Evolutionary conservation across 2,888 invertebrate species (phyloP).

Genomic region (Eustalomyia histrio): DNA sequence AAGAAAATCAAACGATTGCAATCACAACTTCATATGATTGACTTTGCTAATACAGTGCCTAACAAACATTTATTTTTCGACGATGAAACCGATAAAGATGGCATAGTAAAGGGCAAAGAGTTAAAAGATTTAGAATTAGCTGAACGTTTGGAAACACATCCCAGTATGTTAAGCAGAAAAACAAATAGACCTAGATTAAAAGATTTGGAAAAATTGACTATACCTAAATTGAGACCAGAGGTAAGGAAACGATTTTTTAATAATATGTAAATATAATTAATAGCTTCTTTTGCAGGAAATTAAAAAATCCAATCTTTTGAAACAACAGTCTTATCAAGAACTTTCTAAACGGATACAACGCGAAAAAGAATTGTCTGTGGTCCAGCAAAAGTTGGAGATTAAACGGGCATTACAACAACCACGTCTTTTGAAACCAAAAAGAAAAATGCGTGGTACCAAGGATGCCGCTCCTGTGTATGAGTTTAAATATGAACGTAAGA

Average conservation of each 20-base stretch:
- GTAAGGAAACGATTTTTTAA: constrained; percentile 69
- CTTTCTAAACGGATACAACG: constrained; percentile 87
- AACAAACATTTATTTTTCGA: constrained; percentile 92
- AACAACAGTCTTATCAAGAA: constrained; percentile 85
- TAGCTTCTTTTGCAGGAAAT: constrained; percentile 66
- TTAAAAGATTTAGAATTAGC: constrained; percentile 84
- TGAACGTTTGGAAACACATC: constrained; percentile 87
- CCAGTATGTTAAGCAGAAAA: constrained; percentile 84
- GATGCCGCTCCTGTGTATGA: constrained; percentile 86
- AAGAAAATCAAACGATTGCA: constrained; percentile 85
- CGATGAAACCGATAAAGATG: constrained; percentile 81
- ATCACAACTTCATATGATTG: constrained; percentile 90
- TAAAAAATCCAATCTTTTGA: constrained; percentile 77
- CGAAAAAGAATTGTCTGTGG: constrained; percentile 86
- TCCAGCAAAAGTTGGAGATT: constrained; percentile 89
- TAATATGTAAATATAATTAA: not conserved
- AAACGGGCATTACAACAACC: constrained; percentile 85
- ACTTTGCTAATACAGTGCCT: constrained; percentile 83
- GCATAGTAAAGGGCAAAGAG: constrained; percentile 68
- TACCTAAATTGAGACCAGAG: constrained; percentile 83
- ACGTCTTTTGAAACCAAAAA: constrained; percentile 84
- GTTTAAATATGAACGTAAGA: constrained; percentile 91
- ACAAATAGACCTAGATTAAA: constrained; percentile 85
- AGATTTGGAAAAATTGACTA: constrained; percentile 81
- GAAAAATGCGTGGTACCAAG: constrained; percentile 83